phyloP scores from a whole-genome alignment of 2,113 vertebrate species.

The Nyctereutes procyonoides region DNA sequence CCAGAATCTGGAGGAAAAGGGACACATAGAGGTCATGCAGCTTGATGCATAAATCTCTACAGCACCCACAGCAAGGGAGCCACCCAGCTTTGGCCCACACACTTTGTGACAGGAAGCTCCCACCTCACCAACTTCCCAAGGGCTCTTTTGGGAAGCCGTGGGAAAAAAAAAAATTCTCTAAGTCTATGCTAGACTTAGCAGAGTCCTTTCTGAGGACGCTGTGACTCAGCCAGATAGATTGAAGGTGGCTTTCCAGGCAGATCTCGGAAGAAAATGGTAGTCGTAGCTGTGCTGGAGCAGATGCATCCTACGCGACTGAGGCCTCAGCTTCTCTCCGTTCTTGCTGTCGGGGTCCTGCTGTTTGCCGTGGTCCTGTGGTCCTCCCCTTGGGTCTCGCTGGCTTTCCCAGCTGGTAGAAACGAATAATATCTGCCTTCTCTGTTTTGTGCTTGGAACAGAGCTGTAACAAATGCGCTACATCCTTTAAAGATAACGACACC shows the following conservation, averaged over 20 bases:
- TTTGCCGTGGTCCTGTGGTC: neutral
- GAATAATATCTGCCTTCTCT: slow-evolving; percentile 63
- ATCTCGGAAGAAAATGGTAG: neutral
- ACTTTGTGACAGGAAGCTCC: neutral
- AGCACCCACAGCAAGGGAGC: neutral
- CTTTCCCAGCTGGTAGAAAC: neutral
- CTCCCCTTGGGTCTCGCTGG: neutral
- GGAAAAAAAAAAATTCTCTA: neutral
- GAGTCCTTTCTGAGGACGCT: neutral
- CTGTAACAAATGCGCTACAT: slow-evolving; percentile 93
- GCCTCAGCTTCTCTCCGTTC: neutral
- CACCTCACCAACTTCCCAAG: neutral
- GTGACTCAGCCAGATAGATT: neutral
- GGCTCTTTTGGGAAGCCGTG: neutral
- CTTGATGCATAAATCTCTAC: neutral
- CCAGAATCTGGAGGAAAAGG: neutral
- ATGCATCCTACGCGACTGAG: neutral
- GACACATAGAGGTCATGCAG: neutral
- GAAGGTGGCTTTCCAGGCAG: neutral
- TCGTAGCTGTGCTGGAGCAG: neutral
- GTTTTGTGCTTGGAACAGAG: slow-evolving; percentile 87
- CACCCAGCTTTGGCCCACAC: neutral
- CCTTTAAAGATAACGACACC: slow-evolving; percentile 95
- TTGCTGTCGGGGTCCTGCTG: neutral
- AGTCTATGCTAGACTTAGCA: neutral